phyloP scores from a whole-genome alignment of 2,888 invertebrate species.

The Branchipolynoe longqiensis region DNA sequence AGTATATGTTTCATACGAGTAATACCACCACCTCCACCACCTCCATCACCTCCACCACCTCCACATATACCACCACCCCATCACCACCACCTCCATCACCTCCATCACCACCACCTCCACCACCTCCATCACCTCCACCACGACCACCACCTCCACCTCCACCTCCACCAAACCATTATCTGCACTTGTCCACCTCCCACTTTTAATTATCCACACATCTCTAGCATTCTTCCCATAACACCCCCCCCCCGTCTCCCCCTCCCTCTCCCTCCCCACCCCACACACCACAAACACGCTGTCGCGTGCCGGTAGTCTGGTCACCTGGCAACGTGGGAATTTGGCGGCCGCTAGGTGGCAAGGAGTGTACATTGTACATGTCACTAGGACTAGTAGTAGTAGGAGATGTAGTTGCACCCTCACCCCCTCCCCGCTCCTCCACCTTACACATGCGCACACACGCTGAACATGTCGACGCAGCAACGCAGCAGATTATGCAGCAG shows the following conservation, averaged over 20 bases:
- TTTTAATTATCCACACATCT: not conserved
- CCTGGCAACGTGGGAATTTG: conserved; percentile 27
- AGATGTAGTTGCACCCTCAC: too few species aligned
- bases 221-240: not conserved
- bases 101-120: not conserved
- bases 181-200: not conserved
- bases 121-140: not conserved
- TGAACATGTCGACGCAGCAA: too few species aligned
- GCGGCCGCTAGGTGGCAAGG: not conserved
- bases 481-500: too few species aligned
- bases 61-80: not conserved
- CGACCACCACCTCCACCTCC: not conserved
- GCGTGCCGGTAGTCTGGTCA: conserved; percentile 18
- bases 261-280: not conserved
- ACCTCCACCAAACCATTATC: not conserved
- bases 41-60: not conserved
- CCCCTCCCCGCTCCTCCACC: too few species aligned
- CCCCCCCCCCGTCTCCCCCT: not conserved
- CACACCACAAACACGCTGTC: not conserved
- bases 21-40: too few species aligned
- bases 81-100: not conserved
- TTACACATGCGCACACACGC: too few species aligned
- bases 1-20: too few species aligned
- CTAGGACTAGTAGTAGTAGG: too few species aligned
- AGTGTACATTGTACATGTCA: too few species aligned